Base-by-base conservation (phyloP, 2,113 vertebrate species). In the Sylvia atricapilla region DNA sequence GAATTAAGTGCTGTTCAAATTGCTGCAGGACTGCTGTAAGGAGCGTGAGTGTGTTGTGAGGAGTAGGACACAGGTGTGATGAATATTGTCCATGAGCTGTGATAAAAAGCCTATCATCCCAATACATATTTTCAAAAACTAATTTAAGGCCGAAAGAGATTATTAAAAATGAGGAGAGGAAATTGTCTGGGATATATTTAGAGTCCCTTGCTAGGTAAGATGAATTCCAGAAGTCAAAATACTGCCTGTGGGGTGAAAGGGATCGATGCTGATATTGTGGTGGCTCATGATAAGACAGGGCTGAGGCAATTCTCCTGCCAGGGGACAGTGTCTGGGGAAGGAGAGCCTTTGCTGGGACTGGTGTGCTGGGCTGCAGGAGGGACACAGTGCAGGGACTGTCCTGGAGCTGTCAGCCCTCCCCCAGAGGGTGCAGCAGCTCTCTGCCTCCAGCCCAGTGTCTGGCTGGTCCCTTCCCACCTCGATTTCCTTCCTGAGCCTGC, bases 121-220 rank as follows among this genome's bases (percentile, higher is more conserved):
- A 81, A 89, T 63, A 87, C 60, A 37, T 89, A 92, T 77, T 90
- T 93, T 94, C 83, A 74, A 92, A 95, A 96, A 77, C 64, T 62
- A 89, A 92, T 95, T 92, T 90, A 63, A 94, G 27, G 47, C 59
- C 81, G 76, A 93, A 95, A 80, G 83, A 81, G 83, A 92, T 96
- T 59, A 92, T 86, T 96, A 96, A 93, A 95, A 94, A 96, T 75
- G 91, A 92, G 64, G 73, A 50, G 68, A 55, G 76, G 89, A 93
- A 95, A 94, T 92, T 70, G 83, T 63, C 82, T 81, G 59, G 80
- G 93, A 86, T 94, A 90, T 84, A 94, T 92, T 93, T 88, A 59
- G 90, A 80, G 73, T 47, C 92, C 52, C 83, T 84, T 17, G 79
- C 67, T 74, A 86, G 94, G 85, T 86, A 85, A 88, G 87, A 95